These are phyloP conservation scores for Rousettus leschenaultii DNA, from an alignment of 2,113 vertebrate genomes.

Conservation along the genomic window DNA sequence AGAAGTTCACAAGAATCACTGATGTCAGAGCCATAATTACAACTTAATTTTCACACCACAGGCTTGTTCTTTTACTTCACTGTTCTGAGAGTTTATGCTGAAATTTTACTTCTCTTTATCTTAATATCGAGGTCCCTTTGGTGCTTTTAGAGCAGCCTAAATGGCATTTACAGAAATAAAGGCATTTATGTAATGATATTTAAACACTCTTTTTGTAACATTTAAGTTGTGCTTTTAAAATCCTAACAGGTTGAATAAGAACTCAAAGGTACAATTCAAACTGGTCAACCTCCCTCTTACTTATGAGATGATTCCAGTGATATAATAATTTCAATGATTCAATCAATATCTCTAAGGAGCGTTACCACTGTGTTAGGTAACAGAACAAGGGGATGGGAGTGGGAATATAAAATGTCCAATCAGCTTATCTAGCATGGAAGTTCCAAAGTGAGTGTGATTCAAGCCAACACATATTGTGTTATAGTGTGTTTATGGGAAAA, in stretches of 20 bases:
- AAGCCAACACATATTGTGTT: not conserved
- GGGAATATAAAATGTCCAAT: not conserved
- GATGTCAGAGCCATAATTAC: not conserved
- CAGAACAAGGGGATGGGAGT: not conserved
- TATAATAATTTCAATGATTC: not conserved
- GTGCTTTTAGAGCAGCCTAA: not conserved
- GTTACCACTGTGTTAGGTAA: not conserved
- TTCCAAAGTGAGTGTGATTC: not conserved
- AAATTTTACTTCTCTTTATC: not conserved
- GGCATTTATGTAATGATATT: not conserved
- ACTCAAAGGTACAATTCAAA: not conserved
- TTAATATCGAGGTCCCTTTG: not conserved
- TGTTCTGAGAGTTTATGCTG: not conserved
- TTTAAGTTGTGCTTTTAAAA: not conserved
- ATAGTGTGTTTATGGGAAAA: not conserved
- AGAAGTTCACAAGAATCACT: not conserved
- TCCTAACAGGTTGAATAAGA: not conserved
- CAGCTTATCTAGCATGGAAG: not conserved
- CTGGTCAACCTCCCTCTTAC: not conserved
- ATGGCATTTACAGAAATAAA: not conserved
- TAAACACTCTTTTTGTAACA: not conserved
- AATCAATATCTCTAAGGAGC: not conserved
- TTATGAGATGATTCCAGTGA: not conserved
- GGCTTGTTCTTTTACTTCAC: not conserved
- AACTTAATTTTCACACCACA: not conserved